These are phyloP conservation scores for Ovis canadensis DNA, from an alignment of 2,113 vertebrate genomes.

Conservation along the genomic window DNA sequence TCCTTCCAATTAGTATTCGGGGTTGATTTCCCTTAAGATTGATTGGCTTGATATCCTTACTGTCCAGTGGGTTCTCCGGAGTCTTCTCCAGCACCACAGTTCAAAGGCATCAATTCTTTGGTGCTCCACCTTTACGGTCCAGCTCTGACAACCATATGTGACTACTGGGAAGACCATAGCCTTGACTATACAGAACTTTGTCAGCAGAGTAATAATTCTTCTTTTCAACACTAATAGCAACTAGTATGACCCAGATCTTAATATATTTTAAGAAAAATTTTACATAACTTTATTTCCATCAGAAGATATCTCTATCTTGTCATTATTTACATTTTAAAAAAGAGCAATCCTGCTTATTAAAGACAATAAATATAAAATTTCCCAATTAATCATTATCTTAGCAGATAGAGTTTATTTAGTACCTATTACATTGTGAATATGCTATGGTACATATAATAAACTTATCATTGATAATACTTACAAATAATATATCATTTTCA, in stretches of 20 bases:
- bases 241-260: background rate
- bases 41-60: background rate
- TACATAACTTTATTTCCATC: background rate
- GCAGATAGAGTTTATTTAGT: background rate
- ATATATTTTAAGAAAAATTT: background rate
- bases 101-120: background rate
- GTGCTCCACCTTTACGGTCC: background rate
- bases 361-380: background rate
- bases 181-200: background rate
- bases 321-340: background rate
- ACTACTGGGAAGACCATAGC: background rate
- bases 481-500: background rate
- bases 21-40: background rate
- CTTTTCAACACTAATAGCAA: background rate
- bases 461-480: background rate
- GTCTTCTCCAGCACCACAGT: background rate
- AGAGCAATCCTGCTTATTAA: background rate
- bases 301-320: background rate
- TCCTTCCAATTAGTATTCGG: background rate
- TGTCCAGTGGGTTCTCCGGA: rapidly evolving
- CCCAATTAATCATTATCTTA: background rate
- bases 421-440: background rate
- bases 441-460: background rate
- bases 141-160: background rate
- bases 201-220: background rate